A percentile compares a stretch with the other conserved stretches of the same genome.
Conservation (phyloP, 2,888 invertebrate genomes). For the Drosophila nigritarsus region DNA sequence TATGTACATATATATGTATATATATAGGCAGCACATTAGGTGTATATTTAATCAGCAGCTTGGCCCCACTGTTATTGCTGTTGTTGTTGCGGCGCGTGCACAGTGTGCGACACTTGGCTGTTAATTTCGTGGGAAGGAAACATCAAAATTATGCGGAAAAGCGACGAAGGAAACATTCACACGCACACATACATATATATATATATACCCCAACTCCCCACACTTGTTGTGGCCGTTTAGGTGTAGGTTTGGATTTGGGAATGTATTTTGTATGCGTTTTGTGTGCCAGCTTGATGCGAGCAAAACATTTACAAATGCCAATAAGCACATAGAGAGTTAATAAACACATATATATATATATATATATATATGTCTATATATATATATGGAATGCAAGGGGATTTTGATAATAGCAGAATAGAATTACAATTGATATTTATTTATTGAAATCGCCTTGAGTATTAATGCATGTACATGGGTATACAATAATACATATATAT, state of each 20-base stretch:
- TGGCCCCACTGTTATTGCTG: slow-evolving; percentile 14
- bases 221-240: slow-evolving; percentile 10
- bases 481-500: background rate
- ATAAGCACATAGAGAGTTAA: slow-evolving; percentile 22
- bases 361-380: background rate
- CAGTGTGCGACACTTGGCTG: slow-evolving; percentile 68
- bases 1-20: background rate
- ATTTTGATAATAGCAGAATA: background rate
- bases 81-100: slow-evolving; percentile 48
- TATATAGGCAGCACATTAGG: slow-evolving; percentile 54
- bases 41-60: slow-evolving; percentile 74
- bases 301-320: slow-evolving; percentile 44
- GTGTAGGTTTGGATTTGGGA: slow-evolving; percentile 6
- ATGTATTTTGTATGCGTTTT: slow-evolving; percentile 20
- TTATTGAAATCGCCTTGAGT: background rate
- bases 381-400: background rate
- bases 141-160: slow-evolving; percentile 69
- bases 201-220: background rate
- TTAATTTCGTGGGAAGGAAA: slow-evolving; percentile 31
- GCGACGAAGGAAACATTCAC: slow-evolving; percentile 52
- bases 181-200: background rate
- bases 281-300: slow-evolving; percentile 35
- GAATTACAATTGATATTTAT: background rate
- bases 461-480: background rate
- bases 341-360: slow-evolving; percentile 17